Percentiles rank a stretch among this genome's conserved stretches.
phyloP scores from a whole-genome alignment of 2,113 vertebrate species.

The Lagopus leucura region DNA sequence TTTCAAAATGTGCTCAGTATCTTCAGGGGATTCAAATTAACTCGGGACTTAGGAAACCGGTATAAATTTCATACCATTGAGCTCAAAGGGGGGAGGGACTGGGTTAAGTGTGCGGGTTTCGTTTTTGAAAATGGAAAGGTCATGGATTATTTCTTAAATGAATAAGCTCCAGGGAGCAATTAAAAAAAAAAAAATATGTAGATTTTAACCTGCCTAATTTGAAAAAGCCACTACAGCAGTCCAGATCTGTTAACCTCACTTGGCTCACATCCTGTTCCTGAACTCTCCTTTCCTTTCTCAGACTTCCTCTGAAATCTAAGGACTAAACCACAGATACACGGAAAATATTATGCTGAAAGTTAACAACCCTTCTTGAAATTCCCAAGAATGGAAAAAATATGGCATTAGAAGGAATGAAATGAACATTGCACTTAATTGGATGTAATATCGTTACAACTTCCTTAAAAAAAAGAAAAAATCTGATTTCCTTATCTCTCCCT shows the following conservation, averaged over 20 bases:
- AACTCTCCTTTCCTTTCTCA: slow-evolving; percentile 25
- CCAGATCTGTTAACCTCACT: slow-evolving; percentile 36
- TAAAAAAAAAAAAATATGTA: not conserved
- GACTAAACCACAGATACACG: slow-evolving; percentile 36
- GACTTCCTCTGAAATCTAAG: slow-evolving; percentile 44
- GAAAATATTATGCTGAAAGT: slow-evolving; percentile 7
- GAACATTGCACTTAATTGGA: not conserved
- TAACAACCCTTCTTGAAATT: not conserved
- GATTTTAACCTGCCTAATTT: slow-evolving; percentile 25
- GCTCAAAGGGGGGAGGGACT: not conserved
- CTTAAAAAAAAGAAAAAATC: not conserved
- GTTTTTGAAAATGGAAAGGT: slow-evolving; percentile 27
- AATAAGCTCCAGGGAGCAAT: slow-evolving; percentile 22
- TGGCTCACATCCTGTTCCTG: slow-evolving; percentile 1
- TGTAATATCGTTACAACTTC: not conserved
- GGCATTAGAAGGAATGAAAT: not conserved
- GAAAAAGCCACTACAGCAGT: slow-evolving; percentile 12
- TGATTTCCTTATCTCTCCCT: not conserved
- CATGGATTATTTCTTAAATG: slow-evolving; percentile 18
- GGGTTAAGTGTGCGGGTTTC: not conserved
- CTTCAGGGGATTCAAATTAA: slow-evolving; percentile 7
- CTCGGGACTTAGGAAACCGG: not conserved
- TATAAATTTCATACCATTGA: not conserved
- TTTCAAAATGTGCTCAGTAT: not conserved
- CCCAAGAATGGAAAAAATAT: not conserved